These are phyloP conservation scores for Acanthoscelides obtectus DNA, from an alignment of 2,888 invertebrate genomes.

Conservation along the genomic window DNA sequence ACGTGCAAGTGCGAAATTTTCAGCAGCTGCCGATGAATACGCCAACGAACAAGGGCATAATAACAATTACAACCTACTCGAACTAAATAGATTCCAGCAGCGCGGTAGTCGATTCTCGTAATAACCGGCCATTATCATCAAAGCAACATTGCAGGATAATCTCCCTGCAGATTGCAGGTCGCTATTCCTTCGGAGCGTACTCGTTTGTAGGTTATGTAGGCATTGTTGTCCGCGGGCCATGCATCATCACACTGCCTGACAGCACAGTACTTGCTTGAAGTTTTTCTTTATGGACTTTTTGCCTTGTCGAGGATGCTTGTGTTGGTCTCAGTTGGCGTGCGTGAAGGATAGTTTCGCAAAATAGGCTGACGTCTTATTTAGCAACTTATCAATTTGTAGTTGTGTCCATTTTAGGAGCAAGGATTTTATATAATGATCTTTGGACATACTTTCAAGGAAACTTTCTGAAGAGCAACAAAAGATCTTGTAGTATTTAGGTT, in stretches of 20 bases:
- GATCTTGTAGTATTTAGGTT: no score
- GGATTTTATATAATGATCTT: no score
- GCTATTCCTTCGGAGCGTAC: neutral
- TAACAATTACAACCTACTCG: neutral
- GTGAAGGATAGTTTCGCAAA: no score
- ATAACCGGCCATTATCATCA: neutral
- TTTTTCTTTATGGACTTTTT: neutral
- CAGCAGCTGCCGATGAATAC: neutral
- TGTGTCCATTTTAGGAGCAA: no score
- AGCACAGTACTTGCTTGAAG: neutral
- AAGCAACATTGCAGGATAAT: neutral
- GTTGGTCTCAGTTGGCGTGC: no score
- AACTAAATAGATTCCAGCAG: neutral
- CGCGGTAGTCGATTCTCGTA: neutral
- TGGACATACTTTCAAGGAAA: no score
- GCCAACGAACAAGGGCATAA: neutral
- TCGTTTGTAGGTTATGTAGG: neutral
- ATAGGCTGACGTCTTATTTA: no score
- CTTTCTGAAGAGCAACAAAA: no score
- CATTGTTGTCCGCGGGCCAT: neutral
- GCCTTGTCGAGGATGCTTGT: no score
- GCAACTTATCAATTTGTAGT: no score
- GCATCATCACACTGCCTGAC: neutral
- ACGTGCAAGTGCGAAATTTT: neutral
- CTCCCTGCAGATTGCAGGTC: neutral